A percentile compares a stretch with the other conserved stretches of the same genome.
Conservation (phyloP, 1,140 invertebrate species). For the Octopus bimaculoides region DNA sequence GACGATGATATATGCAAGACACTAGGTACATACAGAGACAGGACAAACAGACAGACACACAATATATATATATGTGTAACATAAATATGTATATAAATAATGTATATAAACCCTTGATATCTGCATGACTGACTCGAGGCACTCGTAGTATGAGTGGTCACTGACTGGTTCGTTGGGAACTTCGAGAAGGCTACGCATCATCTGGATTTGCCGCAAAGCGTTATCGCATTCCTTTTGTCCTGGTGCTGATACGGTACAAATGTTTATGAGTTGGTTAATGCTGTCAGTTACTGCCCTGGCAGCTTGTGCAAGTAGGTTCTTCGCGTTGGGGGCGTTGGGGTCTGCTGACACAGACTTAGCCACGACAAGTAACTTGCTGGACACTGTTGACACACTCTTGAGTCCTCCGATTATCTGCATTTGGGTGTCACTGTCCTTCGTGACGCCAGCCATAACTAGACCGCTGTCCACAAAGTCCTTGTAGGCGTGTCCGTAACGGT, state of each 20-base stretch:
- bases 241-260: slow-evolving; percentile 77
- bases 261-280: slow-evolving; percentile 85
- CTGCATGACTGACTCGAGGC: slow-evolving; percentile 90
- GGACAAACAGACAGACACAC: too few species aligned
- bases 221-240: slow-evolving; percentile 96
- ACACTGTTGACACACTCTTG: slow-evolving; percentile 82
- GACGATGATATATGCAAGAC: too few species aligned
- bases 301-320: slow-evolving; percentile 82
- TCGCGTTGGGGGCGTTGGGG: slow-evolving; percentile 83
- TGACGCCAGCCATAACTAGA: slow-evolving; percentile 39
- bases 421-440: slow-evolving; percentile 49
- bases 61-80: too few species aligned
- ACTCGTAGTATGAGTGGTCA: slow-evolving; percentile 89
- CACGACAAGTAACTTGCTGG: slow-evolving; percentile 80
- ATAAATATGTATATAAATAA: too few species aligned
- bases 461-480: slow-evolving; percentile 63
- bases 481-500: slow-evolving; percentile 75
- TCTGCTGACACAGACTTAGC: slow-evolving; percentile 87
- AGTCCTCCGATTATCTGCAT: slow-evolving; percentile 76
- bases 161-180: slow-evolving; percentile 86
- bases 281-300: slow-evolving; percentile 87
- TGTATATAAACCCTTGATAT: slow-evolving; percentile 70
- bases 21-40: too few species aligned
- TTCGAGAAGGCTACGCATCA: slow-evolving; percentile 75
- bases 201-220: slow-evolving; percentile 84